Conservation (phyloP, 2,797 vertebrate genomes). For the Synanceia verrucosa region DNA sequence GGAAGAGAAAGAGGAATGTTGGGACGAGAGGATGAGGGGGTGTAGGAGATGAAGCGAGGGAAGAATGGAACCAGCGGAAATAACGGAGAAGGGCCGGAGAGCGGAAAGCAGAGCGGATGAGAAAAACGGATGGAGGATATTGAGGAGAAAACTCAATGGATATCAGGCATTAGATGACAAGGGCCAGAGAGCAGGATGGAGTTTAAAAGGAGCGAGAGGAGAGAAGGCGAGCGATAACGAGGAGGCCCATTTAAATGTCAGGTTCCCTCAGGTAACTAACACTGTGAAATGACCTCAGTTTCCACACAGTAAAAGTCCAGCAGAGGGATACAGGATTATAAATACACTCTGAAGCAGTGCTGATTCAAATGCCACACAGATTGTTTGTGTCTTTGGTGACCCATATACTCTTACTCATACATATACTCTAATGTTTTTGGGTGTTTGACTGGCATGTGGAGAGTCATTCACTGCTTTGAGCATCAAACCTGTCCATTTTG, state of each 20-base stretch:
- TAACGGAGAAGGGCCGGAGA: conserved; percentile 1
- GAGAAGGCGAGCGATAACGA: conserved; percentile 37
- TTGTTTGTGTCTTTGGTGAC: not conserved
- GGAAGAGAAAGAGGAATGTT: not conserved
- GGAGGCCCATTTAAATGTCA: conserved; percentile 65
- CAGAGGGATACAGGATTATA: conserved; percentile 30
- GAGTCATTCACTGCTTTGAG: not conserved
- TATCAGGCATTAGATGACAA: conserved; percentile 9
- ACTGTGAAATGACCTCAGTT: conserved; percentile 59
- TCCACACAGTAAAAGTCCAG: conserved; percentile 49
- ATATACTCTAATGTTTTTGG: too few species aligned
- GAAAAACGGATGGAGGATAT: conserved; percentile 1
- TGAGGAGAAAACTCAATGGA: conserved; percentile 7
- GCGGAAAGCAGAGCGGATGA: not conserved
- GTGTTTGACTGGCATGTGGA: not conserved
- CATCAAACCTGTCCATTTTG: not conserved
- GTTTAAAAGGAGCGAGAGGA: conserved; percentile 1
- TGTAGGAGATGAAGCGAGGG: not conserved
- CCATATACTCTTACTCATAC: not conserved
- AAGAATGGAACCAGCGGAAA: not conserved
- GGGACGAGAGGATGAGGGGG: not conserved
- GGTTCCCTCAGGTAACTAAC: conserved; percentile 62
- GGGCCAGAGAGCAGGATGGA: conserved; percentile 21
- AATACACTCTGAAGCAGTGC: conserved; percentile 31
- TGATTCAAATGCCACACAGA: conserved; percentile 13